Base-by-base conservation (phyloP, 1,140 invertebrate species). In the Diuraphis noxia region DNA sequence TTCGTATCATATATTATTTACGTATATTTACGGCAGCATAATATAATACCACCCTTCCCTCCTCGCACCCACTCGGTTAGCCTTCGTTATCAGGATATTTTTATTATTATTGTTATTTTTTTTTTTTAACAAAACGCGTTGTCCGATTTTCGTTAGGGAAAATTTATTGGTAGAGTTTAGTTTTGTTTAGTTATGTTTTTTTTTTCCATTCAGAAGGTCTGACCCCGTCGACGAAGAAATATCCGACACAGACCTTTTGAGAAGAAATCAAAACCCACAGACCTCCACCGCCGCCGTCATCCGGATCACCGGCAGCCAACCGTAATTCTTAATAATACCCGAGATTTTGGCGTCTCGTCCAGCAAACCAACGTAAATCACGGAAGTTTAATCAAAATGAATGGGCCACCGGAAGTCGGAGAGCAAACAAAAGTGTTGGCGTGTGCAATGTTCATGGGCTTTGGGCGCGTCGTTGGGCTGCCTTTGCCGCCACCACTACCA, bases 371-470 rank as follows among this genome's bases (percentile, higher is more conserved):
- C 89, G 43, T 91, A 91, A 91, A 91, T 91, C 89, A 91, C 88
- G 34, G 34, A 23, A 91, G 77, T 90, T 82, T 91, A 91, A 91
- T 91, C 89, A 91, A 91, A 91, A 91, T n/a, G 89, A 82, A 91
- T 91, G 77, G 89, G 41, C 41, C 43, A 34, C 77, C 77, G 72
- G 77, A 82, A 82, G 43, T 91, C 77, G 43, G 77, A 30, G 41
- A 36, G 13, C n/a, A 91, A 49, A 91, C 77, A 82, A 91, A 82
- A 90, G 23, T 79, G 56, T 56, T 56, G 34, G 46, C 85, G n/a
- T 86, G 43, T 5, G n/a, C 43, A 30, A n/a, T 21, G 82, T 87
- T 38, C 46, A 34, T 17, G 21, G 34, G 49, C 23, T 56, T 46
- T 56, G 30, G 86, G 21, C 2, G 41, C 30, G 30, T 34, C 19